Percentiles rank a stretch among this genome's conserved stretches.
These are phyloP conservation scores for Triops longicaudatus DNA, from an alignment of 1,140 invertebrate species.

Conservation along the genomic window DNA sequence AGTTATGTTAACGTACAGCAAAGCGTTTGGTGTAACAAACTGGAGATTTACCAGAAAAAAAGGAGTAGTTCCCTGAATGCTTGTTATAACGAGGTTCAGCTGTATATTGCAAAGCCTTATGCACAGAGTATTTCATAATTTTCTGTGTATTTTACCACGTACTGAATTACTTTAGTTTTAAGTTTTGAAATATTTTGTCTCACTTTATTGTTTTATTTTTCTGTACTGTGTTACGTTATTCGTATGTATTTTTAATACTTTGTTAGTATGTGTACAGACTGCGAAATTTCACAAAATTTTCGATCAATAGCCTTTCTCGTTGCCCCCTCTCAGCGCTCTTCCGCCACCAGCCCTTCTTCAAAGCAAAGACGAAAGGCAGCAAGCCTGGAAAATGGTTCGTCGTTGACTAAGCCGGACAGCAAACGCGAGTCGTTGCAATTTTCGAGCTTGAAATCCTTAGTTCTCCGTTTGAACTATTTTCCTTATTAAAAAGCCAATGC, in stretches of 20 bases:
- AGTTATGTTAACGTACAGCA: too few relatives aligned
- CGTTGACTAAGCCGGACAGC: slow-evolving; percentile 5
- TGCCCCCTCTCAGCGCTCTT: not conserved
- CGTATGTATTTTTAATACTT: not conserved
- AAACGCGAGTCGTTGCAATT: slow-evolving; percentile 11
- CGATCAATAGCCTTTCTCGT: not conserved
- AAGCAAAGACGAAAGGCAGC: not conserved
- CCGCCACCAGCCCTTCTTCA: not conserved
- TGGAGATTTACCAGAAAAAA: too few relatives aligned
- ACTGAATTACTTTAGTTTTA: too few relatives aligned
- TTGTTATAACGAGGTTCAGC: too few relatives aligned
- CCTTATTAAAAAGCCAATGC: not conserved
- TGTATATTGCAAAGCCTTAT: too few relatives aligned
- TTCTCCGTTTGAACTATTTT: not conserved
- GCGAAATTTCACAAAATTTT: not conserved
- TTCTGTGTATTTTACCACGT: too few relatives aligned
- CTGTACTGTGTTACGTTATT: too few relatives aligned
- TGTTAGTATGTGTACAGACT: not conserved
- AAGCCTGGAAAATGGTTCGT: not conserved
- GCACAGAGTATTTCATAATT: too few relatives aligned
- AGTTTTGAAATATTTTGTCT: too few relatives aligned
- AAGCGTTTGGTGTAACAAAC: too few relatives aligned
- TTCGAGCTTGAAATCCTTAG: not conserved
- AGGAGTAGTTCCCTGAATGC: too few relatives aligned
- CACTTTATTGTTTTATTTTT: too few relatives aligned